Percentiles rank a stretch among this genome's conserved stretches.
phyloP scores from a whole-genome alignment of 1,140 invertebrate genomes.

The Argopecten irradians region DNA sequence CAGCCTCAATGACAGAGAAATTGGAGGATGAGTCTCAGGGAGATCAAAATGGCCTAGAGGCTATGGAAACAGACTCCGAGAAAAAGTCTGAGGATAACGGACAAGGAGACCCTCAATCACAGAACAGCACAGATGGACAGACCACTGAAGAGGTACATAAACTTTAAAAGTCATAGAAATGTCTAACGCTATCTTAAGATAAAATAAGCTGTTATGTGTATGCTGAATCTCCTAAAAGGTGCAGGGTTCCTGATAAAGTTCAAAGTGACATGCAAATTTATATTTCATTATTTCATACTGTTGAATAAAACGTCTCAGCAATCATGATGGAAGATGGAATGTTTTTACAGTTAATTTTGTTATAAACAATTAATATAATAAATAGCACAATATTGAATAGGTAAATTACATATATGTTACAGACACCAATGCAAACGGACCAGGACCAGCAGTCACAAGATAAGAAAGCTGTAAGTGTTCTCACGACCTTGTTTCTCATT shows the following conservation, averaged over 20 bases:
- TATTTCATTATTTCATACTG: too few species aligned
- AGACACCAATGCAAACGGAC: conserved; percentile 63
- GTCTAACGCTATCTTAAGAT: too few species aligned
- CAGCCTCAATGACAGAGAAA: conserved; percentile 91
- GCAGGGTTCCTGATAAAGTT: too few species aligned
- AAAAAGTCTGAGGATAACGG: conserved; percentile 57
- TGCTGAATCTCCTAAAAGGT: too few species aligned
- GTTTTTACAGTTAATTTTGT: too few species aligned
- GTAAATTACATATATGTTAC: conserved; percentile 24
- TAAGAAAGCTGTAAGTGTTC: background rate
- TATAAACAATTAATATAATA: too few species aligned
- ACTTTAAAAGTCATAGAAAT: too few species aligned
- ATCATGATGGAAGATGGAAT: too few species aligned
- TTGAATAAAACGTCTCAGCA: too few species aligned
- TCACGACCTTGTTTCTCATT: background rate
- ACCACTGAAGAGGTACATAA: conserved; percentile 32
- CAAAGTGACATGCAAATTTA: too few species aligned
- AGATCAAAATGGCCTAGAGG: conserved; percentile 66
- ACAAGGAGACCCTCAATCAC: conserved; percentile 36
- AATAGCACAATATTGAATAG: too few species aligned
- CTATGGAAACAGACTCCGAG: conserved; percentile 70
- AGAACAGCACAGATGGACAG: conserved; percentile 48
- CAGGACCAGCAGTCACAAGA: conserved; percentile 29
- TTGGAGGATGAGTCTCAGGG: conserved; percentile 70
- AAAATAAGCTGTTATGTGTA: too few species aligned